Evolutionary conservation across 2,113 vertebrate genomes (phyloP).

Genomic region (Alaudala cheleensis): DNA sequence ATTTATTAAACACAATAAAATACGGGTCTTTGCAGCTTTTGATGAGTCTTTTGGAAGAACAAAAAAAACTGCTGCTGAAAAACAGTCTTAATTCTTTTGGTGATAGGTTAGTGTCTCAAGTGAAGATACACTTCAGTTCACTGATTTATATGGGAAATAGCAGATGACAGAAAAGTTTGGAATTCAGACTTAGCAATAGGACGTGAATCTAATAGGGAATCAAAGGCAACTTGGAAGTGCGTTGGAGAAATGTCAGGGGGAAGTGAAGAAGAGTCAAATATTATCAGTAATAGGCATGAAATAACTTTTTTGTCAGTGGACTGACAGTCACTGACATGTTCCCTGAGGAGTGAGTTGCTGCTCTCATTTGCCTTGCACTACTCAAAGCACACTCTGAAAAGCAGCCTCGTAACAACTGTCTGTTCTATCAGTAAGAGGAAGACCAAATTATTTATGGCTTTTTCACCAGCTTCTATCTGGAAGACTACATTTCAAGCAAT

Average conservation of each 20-base stretch:
- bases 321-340: not conserved
- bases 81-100: not conserved
- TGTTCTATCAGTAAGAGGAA: not conserved
- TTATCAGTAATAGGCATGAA: not conserved
- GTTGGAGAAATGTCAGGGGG: not conserved
- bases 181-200: not conserved
- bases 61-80: not conserved
- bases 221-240: not conserved
- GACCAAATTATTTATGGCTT: not conserved
- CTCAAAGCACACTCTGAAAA: not conserved
- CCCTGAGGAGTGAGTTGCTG: not conserved
- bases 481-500: not conserved
- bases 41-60: not conserved
- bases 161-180: not conserved
- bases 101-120: not conserved
- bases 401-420: not conserved
- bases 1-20: not conserved
- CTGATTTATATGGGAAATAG: not conserved
- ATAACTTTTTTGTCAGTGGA: not conserved
- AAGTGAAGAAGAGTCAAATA: not conserved
- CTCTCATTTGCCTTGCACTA: not conserved
- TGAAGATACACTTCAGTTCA: not conserved
- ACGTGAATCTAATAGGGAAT: not conserved
- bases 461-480: slow-evolving; percentile 10
- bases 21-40: not conserved